Evolutionary conservation across 2,888 invertebrate species (phyloP).

Genomic region (Drosophila gaucha): DNA sequence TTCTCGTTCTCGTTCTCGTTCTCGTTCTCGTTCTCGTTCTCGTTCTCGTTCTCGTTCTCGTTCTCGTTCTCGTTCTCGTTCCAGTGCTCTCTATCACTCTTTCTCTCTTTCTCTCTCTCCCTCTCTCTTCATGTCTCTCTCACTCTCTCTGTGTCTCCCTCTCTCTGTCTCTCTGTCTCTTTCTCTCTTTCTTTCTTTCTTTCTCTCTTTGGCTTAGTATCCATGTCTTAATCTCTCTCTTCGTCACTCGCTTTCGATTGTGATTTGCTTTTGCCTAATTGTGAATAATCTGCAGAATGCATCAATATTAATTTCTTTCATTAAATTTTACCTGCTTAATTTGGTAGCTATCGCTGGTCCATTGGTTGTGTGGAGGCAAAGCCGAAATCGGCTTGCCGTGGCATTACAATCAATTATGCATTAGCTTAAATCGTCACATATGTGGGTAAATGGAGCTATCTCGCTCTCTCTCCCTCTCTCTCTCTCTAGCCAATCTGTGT

Average conservation of each 20-base stretch:
- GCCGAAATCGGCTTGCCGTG: conserved; percentile 56
- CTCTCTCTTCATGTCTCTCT: not conserved
- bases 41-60: not conserved
- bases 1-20: too few species aligned
- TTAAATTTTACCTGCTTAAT: conserved; percentile 53
- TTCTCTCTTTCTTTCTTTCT: not conserved
- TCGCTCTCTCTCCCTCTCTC: conserved; percentile 4
- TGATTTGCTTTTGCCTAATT: conserved; percentile 25
- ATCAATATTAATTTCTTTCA: conserved; percentile 39
- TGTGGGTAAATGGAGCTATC: conserved; percentile 35
- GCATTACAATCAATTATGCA: conserved; percentile 71
- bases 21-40: not conserved
- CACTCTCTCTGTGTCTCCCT: not conserved
- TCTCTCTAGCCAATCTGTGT: conserved; percentile 39
- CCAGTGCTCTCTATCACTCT: not conserved
- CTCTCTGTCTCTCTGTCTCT: not conserved
- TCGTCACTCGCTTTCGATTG: not conserved
- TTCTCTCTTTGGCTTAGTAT: not conserved
- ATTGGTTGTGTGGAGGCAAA: conserved; percentile 34
- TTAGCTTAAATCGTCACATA: conserved; percentile 71
- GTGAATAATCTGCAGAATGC: conserved; percentile 22
- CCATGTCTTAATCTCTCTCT: not conserved
- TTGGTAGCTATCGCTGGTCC: conserved; percentile 43
- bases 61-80: not conserved
- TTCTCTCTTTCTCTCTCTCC: not conserved